These are phyloP conservation scores for Eubasilissa regina DNA, from an alignment of 1,140 invertebrate genomes.

Conservation along the genomic window DNA sequence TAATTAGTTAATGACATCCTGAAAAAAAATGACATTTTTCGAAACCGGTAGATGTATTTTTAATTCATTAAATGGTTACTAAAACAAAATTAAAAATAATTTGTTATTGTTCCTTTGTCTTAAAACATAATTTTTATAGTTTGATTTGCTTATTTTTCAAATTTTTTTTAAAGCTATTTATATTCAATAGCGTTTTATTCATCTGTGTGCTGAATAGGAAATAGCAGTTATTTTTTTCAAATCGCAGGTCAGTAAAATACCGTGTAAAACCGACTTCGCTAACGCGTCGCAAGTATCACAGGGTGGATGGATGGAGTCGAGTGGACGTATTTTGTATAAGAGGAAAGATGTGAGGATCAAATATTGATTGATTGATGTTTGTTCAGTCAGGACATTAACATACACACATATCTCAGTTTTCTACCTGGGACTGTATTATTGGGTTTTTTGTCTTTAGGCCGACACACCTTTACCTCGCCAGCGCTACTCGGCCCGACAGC, in stretches of 20 bases:
- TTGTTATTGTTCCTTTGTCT: no score
- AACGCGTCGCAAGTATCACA: neutral
- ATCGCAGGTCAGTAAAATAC: neutral
- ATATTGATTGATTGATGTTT: conserved; percentile 62
- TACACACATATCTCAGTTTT: conserved; percentile 56
- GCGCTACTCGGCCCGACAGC: neutral
- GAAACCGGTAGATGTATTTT: no score
- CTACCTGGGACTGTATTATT: conserved; percentile 49
- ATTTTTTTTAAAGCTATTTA: no score
- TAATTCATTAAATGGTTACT: no score
- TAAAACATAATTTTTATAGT: no score
- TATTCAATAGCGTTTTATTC: no score
- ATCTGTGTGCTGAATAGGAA: no score
- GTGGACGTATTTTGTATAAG: conserved; percentile 36
- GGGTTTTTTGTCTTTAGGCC: conserved; percentile 23
- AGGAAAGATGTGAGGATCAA: conserved; percentile 48
- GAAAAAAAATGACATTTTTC: no score
- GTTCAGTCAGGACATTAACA: conserved; percentile 58
- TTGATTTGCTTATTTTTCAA: no score
- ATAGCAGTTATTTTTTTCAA: no score
- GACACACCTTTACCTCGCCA: conserved; percentile 44
- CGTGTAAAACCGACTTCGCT: conserved; percentile 32
- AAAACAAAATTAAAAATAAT: no score
- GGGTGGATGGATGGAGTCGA: conserved; percentile 28
- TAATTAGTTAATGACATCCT: no score